These are phyloP conservation scores for Cheirogaleus medius DNA, from an alignment of 2,113 vertebrate species.

Conservation along the genomic window DNA sequence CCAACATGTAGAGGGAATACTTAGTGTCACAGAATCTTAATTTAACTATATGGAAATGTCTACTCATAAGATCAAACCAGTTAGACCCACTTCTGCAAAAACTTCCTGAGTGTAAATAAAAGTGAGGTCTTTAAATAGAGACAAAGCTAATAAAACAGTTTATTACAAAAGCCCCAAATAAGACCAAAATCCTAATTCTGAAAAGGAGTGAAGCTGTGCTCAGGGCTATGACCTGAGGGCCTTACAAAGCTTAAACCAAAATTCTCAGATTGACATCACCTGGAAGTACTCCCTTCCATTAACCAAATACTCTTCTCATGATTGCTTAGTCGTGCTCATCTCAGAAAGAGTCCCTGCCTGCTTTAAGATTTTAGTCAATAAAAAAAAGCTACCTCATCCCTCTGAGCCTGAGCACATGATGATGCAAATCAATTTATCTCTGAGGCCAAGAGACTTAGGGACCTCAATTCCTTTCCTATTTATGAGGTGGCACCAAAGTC, in stretches of 20 bases:
- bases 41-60: neutral
- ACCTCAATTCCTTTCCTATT: neutral
- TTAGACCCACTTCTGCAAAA: neutral
- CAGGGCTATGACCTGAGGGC: neutral
- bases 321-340: neutral
- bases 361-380: neutral
- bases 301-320: neutral
- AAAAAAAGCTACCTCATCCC: neutral
- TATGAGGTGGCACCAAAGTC: neutral
- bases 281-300: neutral
- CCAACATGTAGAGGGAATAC: neutral
- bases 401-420: neutral
- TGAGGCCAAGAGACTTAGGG: neutral
- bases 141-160: neutral
- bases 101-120: neutral
- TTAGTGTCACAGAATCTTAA: neutral
- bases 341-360: neutral
- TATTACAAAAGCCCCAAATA: neutral
- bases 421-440: neutral
- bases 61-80: neutral
- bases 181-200: neutral
- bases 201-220: neutral
- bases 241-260: neutral
- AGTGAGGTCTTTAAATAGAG: neutral
- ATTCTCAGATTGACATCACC: fast-evolving